Evolutionary conservation across 1,140 invertebrate species (phyloP), one percentile per base, ranked within the genome.

Genomic region (Drosophila lowei): DNA sequence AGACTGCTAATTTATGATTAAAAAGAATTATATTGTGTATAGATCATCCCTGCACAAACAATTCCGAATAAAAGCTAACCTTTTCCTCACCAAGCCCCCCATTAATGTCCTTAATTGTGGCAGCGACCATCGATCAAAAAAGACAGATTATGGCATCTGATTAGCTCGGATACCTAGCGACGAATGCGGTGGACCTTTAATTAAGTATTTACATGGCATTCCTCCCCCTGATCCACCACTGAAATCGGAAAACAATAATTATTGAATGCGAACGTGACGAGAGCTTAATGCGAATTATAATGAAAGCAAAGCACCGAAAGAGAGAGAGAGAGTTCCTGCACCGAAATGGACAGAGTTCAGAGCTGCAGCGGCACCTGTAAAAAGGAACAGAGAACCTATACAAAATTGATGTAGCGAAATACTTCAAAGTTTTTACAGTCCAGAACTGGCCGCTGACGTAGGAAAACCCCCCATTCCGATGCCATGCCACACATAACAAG

Each of bases 211-310:
- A 43, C 61, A 56, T 46, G 50, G 11, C 46, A 28, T 47, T 52
- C 43, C 46, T 43, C 7, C 4, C 16, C 7, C 41, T 43, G 18
- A 9, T 38, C 38, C 8, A 21, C 6, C 15, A 13, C 46, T 16
- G 18, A 55, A 52, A 57, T 60, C 43, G 42, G n/a, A 67, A 47
- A 79, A 72, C 64, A 67, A 55, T 68, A 76, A 84, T 76, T 76
- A 85, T 79, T 85, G 61, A 42, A 44, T 57, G 48, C 23, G 64
- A 62, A 84, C 79, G 79, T 84, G 79, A 65, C 80, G 47, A 64
- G 73, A 61, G 30, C 46, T 28, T 56, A 76, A 62, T 63, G 64
- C 28, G 42, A 54, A 58, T 41, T 78, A 53, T 63, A 66, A 63
- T 63, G 55, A 49, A 62, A 84, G 44, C 16, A 34, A 42, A 65